Evolutionary conservation across 2,888 invertebrate species (phyloP).

Genomic region (Scaptomyza tumidula): DNA sequence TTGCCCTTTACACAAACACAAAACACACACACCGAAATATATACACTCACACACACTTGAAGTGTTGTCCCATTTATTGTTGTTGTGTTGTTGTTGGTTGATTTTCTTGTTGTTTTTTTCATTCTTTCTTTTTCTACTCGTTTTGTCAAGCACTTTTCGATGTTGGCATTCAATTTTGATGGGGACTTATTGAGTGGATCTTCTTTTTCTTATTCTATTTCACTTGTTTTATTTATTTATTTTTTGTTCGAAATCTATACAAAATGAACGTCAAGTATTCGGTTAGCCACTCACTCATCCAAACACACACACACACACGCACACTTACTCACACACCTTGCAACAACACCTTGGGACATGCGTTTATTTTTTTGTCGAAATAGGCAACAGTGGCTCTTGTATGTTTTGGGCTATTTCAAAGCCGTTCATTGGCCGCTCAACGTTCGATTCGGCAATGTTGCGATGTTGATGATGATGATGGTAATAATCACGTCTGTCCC

Average conservation of each 20-base stretch:
- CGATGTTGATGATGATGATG: slow-evolving; percentile 33
- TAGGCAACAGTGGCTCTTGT: slow-evolving; percentile 19
- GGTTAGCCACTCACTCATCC: slow-evolving; percentile 40
- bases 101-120: slow-evolving; percentile 29
- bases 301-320: slow-evolving; percentile 36
- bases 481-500: slow-evolving; percentile 36
- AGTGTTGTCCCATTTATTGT: slow-evolving; percentile 48
- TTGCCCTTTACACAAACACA: slow-evolving; percentile 36
- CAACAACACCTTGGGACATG: slow-evolving; percentile 20
- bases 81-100: slow-evolving; percentile 27
- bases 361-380: slow-evolving; percentile 15
- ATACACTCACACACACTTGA: slow-evolving; percentile 24
- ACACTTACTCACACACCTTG: slow-evolving; percentile 49
- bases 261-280: slow-evolving; percentile 57
- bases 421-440: slow-evolving; percentile 58
- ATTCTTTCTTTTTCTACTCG: slow-evolving; percentile 29
- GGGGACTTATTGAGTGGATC: slow-evolving; percentile 21
- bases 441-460: slow-evolving; percentile 45
- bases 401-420: slow-evolving; percentile 47
- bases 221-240: slow-evolving; percentile 12
- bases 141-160: slow-evolving; percentile 73
- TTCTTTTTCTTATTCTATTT: slow-evolving; percentile 5
- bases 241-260: slow-evolving; percentile 45
- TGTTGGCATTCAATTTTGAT: slow-evolving; percentile 60
- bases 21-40: slow-evolving; percentile 2